Base-by-base conservation (phyloP, 2,888 invertebrate species). In the Cerastis leucographa region DNA sequence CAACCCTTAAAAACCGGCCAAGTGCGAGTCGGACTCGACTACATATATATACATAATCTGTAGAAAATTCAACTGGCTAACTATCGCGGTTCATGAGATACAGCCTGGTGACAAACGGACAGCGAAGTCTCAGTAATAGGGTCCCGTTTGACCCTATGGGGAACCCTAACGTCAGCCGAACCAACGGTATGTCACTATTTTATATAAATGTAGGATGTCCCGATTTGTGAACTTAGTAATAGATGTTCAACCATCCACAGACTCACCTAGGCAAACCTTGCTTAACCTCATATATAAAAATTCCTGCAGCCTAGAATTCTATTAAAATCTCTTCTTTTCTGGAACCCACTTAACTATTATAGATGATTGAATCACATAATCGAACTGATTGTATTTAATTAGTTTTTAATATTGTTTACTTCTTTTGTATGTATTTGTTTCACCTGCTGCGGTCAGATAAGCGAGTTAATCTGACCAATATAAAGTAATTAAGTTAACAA, bases 371-470 rank as follows among this genome's bases (percentile, higher is more conserved):
- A 25, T 29, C 61, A 74, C 49, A 3, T 62, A 42, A 51, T 51
- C 42, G 22, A 54, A 44, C 22, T 40, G 7, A 25, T 40, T 65
- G 17, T 22, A 5, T 17, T 64, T 25, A 56, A 76, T 65, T 14
- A 6, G 7, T 65, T 29, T 46, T 66, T 49, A 76, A 76, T 76
- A n/a, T 29, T 59, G 42, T 76, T 74, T 73, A 74, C 46, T 25
- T 14, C 22, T 8, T 42, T 29, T 29, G 7, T 6, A 11, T 3
- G 25, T 25, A 44, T n/a, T 51, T 56, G 19, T 44, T 29, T 25
- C 59, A 12, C 29, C 1, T 3, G 29, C 17, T 9, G 40, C n/a
- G n/a, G 61, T 74, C 14, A 49, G 74, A 74, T 74, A 61, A 22
- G 29, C 5, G 9, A 11, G 14, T 6, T 40, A 22, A 71, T 46